A percentile compares a stretch with the other conserved stretches of the same genome.
These are phyloP conservation scores for Tachysurus vachellii DNA, from an alignment of 2,113 vertebrate genomes.

Conservation along the genomic window DNA sequence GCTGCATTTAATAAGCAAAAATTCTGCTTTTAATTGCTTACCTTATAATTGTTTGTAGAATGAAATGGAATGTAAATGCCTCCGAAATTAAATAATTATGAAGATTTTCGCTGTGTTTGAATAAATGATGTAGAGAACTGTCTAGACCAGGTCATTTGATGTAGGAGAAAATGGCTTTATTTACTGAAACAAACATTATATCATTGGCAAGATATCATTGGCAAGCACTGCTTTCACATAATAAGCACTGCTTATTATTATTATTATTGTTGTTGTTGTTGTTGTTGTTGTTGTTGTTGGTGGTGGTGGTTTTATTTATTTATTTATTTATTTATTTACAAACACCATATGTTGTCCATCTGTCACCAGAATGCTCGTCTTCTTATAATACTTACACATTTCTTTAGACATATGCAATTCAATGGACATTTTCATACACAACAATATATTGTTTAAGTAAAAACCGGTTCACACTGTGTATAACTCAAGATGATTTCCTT, in stretches of 20 bases:
- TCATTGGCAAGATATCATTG: too few relatives aligned
- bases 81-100: background rate
- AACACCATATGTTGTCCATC: background rate
- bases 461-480: conserved; percentile 72
- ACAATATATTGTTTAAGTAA: conserved; percentile 69
- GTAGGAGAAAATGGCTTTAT: background rate
- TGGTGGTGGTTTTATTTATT: background rate
- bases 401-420: conserved; percentile 77
- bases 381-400: background rate
- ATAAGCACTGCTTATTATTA: too few relatives aligned
- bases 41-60: background rate
- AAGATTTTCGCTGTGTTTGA: background rate
- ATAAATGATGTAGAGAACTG: background rate
- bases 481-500: conserved; percentile 78
- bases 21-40: background rate
- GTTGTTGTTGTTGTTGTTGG: background rate
- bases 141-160: background rate
- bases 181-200: background rate
- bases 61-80: background rate
- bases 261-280: background rate
- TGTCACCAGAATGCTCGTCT: background rate
- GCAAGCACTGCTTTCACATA: too few relatives aligned
- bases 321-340: too few relatives aligned
- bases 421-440: conserved; percentile 71
- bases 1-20: background rate